Evolutionary conservation across 2,797 vertebrate genomes (phyloP).

Genomic region (Podarcis siculus): DNA sequence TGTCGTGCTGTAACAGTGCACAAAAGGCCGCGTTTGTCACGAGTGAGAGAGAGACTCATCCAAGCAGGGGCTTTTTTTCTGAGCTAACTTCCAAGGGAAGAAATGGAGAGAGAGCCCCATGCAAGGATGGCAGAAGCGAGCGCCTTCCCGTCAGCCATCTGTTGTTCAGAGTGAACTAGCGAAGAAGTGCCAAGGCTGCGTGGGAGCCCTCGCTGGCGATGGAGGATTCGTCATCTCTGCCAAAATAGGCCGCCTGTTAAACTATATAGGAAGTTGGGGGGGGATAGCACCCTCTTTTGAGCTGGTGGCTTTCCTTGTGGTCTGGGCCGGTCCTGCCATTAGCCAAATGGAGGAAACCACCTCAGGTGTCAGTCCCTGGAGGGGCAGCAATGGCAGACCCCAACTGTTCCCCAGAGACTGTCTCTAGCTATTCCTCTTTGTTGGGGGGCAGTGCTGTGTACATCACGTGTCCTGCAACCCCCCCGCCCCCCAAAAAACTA

Average conservation of each 20-base stretch:
- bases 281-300: too few species aligned
- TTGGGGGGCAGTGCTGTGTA: too few species aligned
- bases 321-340: too few species aligned
- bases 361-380: too few species aligned
- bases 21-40: not conserved
- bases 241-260: too few species aligned
- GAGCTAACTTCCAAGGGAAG: not conserved
- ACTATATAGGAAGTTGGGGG: not conserved
- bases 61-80: not conserved
- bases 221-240: not conserved
- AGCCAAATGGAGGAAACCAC: too few species aligned
- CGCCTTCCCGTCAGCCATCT: not conserved
- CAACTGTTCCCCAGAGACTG: too few species aligned
- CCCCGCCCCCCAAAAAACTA: too few species aligned
- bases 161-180: not conserved
- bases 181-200: not conserved
- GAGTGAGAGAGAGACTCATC: not conserved
- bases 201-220: not conserved
- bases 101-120: not conserved
- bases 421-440: too few species aligned
- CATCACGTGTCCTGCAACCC: too few species aligned
- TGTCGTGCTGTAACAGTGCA: not conserved
- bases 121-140: not conserved
- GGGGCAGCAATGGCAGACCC: too few species aligned
- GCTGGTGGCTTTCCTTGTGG: not conserved